Evolutionary conservation across 2,797 vertebrate species (phyloP), one percentile per base, ranked within the genome.

Genomic region (Synaphobranchus kaupii): DNA sequence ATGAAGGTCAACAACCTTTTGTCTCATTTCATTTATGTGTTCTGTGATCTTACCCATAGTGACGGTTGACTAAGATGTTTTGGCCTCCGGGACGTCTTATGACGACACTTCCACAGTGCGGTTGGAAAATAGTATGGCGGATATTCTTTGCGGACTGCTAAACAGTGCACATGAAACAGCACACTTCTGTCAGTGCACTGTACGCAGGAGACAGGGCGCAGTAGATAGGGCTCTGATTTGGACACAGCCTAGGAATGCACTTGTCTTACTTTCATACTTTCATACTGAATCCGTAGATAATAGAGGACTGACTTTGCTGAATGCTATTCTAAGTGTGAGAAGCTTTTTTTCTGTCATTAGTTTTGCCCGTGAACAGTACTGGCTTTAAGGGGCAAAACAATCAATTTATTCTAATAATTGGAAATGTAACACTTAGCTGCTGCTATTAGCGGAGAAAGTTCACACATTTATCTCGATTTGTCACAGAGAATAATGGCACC

Each of bases 401-500:
- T 48, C 47, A 25, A 50, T 81, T 81, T 50, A 81, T 47, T 81
- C 20, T n/a, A 81, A 50, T 81, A 81, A 81, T 81, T 81, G 10
- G 44, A 81, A 48, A 81, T 81, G 73, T 78, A 78, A 78, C 73
- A 78, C 73, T 78, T 78, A 22, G 17, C 7, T 78, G 34, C 73
- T 44, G 34, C 73, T 81, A 31, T 48, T 81, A 81, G 44, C 44
- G 10, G 25, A 50, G 47, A 81, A 50, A 22, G 22, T 25, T 81
- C 47, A 50, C 44, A 81, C 78, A 76, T 76, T 80, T 80, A 48
- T 80, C 39, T 81, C 47, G 20, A 81, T 81, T 81, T 81, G 78
- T 50, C 47, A 25, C 78, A 81, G 47, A 81, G 78, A 50, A 50
- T 81, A 50, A 22, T 2, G 47, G 25, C 44, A 81, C 47, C 44